Conservation (phyloP, 2,113 vertebrate genomes). For the human (Homo sapiens) region GRCh38 chr11:65978501-65979000, state of each 20-base stretch:
- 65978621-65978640: constrained; percentile 95
- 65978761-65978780: background rate
- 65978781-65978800: constrained; percentile 87
- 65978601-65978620: constrained; percentile 95
- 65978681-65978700: constrained; percentile 88
- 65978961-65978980: fast-evolving
- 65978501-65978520: fast-evolving
- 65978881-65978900: constrained; percentile 94
- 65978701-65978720: fast-evolving
- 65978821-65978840: constrained; percentile 93
- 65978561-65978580: background rate
- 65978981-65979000: background rate
- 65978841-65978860: constrained; percentile 97
- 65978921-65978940: fast-evolving
- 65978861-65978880: constrained; percentile 95
- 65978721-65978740: fast-evolving
- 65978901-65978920: constrained; percentile 96
- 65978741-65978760: too few species aligned
- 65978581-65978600: constrained; percentile 70
- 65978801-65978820: constrained; percentile 97
- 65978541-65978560: background rate
- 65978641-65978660: constrained; percentile 95
- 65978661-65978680: constrained; percentile 95
- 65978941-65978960: fast-evolving
- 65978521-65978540: background rate